A percentile compares a stretch with the other conserved stretches of the same genome.
These are phyloP conservation scores for Helicolenus hilgendorfi DNA, from an alignment of 2,797 vertebrate genomes.

Conservation along the genomic window DNA sequence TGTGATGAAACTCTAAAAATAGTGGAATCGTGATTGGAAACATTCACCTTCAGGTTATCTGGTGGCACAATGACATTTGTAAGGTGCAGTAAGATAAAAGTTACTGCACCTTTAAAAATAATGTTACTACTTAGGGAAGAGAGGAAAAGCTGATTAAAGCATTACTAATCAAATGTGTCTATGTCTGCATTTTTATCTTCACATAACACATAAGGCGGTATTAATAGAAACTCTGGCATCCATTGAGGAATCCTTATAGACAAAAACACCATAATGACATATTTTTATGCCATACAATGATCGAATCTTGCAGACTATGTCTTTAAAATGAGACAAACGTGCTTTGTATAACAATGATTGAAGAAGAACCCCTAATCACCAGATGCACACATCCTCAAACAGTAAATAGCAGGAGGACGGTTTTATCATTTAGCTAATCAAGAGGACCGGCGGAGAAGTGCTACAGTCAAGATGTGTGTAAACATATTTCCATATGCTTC, in stretches of 20 bases:
- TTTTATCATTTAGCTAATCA: conserved; percentile 38
- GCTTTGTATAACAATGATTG: conserved; percentile 1
- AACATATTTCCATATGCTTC: conserved; percentile 40
- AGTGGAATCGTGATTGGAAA: background rate
- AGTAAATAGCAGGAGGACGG: conserved; percentile 7
- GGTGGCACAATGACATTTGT: background rate
- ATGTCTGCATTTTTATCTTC: background rate
- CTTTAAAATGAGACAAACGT: background rate
- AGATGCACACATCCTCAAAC: conserved; percentile 17
- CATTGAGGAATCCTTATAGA: background rate
- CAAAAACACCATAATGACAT: background rate
- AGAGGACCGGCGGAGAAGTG: conserved; percentile 4
- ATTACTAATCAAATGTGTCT: background rate
- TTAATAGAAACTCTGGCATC: background rate
- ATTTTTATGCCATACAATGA: background rate
- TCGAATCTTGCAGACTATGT: background rate
- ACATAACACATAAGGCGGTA: background rate
- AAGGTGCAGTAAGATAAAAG: background rate
- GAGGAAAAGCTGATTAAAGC: background rate
- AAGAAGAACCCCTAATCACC: conserved; percentile 3
- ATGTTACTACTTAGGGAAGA: background rate
- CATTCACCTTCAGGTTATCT: background rate
- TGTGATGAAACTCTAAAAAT: background rate
- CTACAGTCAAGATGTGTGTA: conserved; percentile 12
- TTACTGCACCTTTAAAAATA: background rate